Percentiles rank a stretch among this genome's conserved stretches.
Conservation (phyloP, 2,888 invertebrate genomes). For the Plebejus melissa region DNA sequence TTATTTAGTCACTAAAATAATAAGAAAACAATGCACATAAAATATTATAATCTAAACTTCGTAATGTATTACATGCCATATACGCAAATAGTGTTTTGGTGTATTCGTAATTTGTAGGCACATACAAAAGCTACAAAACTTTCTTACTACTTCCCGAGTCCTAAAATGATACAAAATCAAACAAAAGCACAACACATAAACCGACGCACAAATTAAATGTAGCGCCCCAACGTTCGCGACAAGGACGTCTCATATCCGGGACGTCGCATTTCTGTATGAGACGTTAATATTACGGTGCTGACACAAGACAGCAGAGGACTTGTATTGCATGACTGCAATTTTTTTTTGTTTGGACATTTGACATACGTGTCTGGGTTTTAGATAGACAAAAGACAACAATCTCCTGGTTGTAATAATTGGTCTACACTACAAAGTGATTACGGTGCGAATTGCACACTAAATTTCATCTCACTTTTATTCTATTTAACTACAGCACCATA, state of each 20-base stretch:
- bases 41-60: not conserved
- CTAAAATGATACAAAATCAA: constrained; percentile 14
- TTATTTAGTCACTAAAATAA: not conserved
- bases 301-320: no score
- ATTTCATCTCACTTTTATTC: no score
- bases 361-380: no score
- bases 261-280: not conserved
- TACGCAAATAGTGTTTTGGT: not conserved
- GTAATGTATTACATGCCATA: not conserved
- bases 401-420: no score
- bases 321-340: no score
- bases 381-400: no score
- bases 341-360: no score
- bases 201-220: not conserved
- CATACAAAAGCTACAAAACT: not conserved
- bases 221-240: not conserved
- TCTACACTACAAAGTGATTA: no score
- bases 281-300: no score
- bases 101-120: not conserved
- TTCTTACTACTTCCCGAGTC: not conserved
- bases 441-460: no score
- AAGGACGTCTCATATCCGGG: not conserved
- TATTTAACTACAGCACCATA: no score
- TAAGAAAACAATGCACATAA: not conserved
- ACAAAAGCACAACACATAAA: constrained; percentile 2